Base-by-base conservation (phyloP, 2,113 vertebrate species). In the Rutilus rutilus region DNA sequence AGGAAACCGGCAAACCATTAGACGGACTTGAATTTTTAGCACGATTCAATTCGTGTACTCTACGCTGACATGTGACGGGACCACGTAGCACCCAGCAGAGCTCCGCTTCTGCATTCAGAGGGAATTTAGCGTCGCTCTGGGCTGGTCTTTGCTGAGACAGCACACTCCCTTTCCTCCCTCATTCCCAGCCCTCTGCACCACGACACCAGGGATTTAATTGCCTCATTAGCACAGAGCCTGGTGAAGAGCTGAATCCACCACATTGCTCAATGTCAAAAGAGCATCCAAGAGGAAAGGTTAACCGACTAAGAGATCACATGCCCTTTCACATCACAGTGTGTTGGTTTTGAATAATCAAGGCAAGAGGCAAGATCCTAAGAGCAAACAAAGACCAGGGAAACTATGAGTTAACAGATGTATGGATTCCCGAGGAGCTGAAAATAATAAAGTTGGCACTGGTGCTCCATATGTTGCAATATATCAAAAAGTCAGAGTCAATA, bases 171-270 rank as follows among this genome's bases (percentile, higher is more conserved):
- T 27, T 77, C 39, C 82, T 45, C 36, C 74, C 86, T 86, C 87
- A 92, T 14, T 76, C 77, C 87, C 84, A 89, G 90, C 90, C 86
- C 85, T 89, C 87, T 89, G 90, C 89, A 88, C 88, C 89, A 88
- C 86, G 82, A 88, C 91, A 93, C 91, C 91, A 92, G 84, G 90
- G 87, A 91, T 90, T 94, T 94, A 94, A 95, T 94, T 93, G 92
- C 92, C 92, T 95, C 92, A 93, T 95, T 95, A 95, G 92, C 90
- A 91, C 93, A 90, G 89, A 88, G 91, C 91, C 91, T 89, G 82
- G 86, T 25, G 36, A 92, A 83, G 90, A 93, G 86, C 90, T 78
- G 60, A 89, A 90, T 86, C 91, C 91, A 90, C 87, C 89, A 90
- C 92, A 92, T 90, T 91, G 93, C 90, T 94, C 92, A 94, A 93